These are phyloP conservation scores for Bugula neritina DNA, from an alignment of 2,888 invertebrate species.

Conservation along the genomic window DNA sequence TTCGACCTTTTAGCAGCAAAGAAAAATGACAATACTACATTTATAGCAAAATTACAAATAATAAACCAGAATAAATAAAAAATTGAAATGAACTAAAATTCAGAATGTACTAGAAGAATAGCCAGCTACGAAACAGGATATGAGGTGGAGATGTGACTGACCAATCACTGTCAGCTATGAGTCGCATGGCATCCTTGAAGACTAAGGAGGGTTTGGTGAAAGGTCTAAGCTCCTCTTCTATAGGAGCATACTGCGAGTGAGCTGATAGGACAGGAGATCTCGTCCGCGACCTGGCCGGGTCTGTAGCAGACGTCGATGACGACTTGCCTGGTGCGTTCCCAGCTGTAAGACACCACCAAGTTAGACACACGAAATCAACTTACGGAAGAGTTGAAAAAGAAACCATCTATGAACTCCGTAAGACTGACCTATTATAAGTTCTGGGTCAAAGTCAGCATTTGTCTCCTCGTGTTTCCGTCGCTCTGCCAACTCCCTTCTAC, in stretches of 20 bases:
- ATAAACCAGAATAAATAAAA: too few species aligned
- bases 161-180: slow-evolving; percentile 50
- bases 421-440: slow-evolving; percentile 28
- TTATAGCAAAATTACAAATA: too few species aligned
- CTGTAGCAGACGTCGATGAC: background rate
- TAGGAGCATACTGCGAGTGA: background rate
- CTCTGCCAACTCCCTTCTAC: background rate
- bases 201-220: slow-evolving; percentile 65
- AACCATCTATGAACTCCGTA: too few species aligned
- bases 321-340: slow-evolving; percentile 7
- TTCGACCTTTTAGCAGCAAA: slow-evolving; percentile 44
- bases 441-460: slow-evolving; percentile 35
- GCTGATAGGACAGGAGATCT: slow-evolving; percentile 62
- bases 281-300: slow-evolving; percentile 47
- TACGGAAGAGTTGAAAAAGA: too few species aligned
- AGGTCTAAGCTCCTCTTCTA: slow-evolving; percentile 48
- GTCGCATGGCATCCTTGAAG: slow-evolving; percentile 58
- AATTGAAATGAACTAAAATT: too few species aligned
- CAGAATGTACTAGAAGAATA: too few species aligned
- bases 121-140: too few species aligned
- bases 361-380: too few species aligned
- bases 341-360: too few species aligned
- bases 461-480: slow-evolving; percentile 36
- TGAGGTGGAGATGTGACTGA: slow-evolving; percentile 34
- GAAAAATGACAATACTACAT: too few species aligned